Evolutionary conservation across 2,113 vertebrate genomes (phyloP), one percentile per base, ranked within the genome.

Genomic region (Seriola quinqueradiata): DNA sequence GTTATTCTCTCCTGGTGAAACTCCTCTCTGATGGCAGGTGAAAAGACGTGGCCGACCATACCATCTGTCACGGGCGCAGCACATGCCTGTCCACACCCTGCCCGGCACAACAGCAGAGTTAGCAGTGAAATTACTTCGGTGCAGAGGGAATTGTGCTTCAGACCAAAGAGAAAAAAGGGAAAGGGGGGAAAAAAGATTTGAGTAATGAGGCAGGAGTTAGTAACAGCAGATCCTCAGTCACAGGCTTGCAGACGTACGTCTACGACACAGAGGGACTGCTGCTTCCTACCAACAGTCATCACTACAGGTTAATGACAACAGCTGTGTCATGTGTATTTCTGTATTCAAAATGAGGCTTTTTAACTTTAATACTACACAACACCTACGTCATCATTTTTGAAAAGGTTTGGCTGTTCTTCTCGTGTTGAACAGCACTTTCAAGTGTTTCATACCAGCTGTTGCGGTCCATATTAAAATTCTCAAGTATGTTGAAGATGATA

Each of bases 31-130:
- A 1, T 34, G 54, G 83, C 90, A 91, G 86, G 88, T 91, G 86
- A 86, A 70, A 65, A 57, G 72, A 70, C 50, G 61, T 36, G 83
- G 54, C 48, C 38, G 75, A n/a, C 11, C 8, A 3, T 1, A 16
- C 81, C 90, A 90, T 87, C 84, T 91, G 88, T 85, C 82, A 52
- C 32, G n/a, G 61, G 32, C 8, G 44, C 11, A 74, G 67, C 81
- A 69, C 82, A 85, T 79, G 87, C 21, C 83, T 67, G 81, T 91
- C 68, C 59, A 59, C 67, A 38, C 75, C 77, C 69, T 16, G 50
- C 57, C 1, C 48, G 4, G 4, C 25, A 59, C 52, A 66, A 9
- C 69, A 23, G 36, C 8, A 3, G 61, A 42, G 40, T 44, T 21
- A 46, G 70, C 67, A 19, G 50, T 38, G 23, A 54, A 54, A 28